Evolutionary conservation across 2,888 invertebrate genomes (phyloP), one percentile per base, ranked within the genome.

Genomic region (Chrysolina haemoptera): DNA sequence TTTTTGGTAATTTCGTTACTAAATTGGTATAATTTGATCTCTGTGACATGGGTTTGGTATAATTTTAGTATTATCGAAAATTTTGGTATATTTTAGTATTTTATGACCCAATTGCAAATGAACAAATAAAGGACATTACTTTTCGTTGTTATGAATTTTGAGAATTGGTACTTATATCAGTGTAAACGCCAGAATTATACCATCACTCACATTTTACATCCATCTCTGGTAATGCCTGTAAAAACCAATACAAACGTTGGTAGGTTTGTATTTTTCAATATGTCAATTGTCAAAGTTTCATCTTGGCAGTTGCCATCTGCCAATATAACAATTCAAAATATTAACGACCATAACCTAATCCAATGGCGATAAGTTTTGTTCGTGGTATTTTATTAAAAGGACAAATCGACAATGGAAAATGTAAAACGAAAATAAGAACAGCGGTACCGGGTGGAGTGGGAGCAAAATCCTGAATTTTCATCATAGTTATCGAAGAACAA

Each of bases 381-480:
- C 48, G 9, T 50, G 16, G n/a, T 16, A 16, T 50, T 16, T 50
- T 50, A 16, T 16, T 50, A 16, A 50, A 11, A 11, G 10, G 48
- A 50, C n/a, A 16, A 16, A 16, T 50, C 48, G 43, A 50, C 14
- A 50, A 50, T 50, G 48, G 48, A 8, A 50, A 50, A 50, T 50
- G 48, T 50, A 14, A 50, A 50, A 50, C 48, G 48, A 50, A 50
- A 50, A 50, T 50, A 50, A 8, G n/a, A 50, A 16, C 48, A 50
- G 8, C 48, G 48, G 48, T 50, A 50, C 48, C 48, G 48, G 16
- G 48, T 50, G 48, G 48, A 50, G 48, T 50, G 48, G 48, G 48
- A n/a, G n/a, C n/a, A 50, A 50, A 50, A n/a, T 16, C n/a, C n/a
- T 14, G 48, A 50, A 50, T 50, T 10, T 50, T 50, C 48, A 50